Evolutionary conservation across 2,888 invertebrate species (phyloP), one percentile per base, ranked within the genome.

Genomic region (Macrophya annulata): DNA sequence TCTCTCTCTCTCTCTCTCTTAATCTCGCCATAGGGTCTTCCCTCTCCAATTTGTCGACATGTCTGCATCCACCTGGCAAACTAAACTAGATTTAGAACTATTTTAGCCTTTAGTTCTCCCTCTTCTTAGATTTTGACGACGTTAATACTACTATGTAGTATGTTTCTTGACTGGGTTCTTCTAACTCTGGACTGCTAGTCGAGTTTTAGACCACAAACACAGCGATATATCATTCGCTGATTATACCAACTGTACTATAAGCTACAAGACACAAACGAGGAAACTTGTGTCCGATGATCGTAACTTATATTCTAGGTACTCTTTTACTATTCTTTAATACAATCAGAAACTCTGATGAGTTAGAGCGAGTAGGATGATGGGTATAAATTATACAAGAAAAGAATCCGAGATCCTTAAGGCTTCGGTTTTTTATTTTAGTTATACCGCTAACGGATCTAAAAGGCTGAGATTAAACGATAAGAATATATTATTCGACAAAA

Each of bases 1-100:
- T 43, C 62, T 17, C 45, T 74, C 21, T 43, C 43, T 74, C 4
- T 9, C n/a, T 43, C 17, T 21, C 31, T 43, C 74, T 43, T 12
- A 4, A 4, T 31, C 31, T 43, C 72, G n/a, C 21, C 9, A n/a
- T 10, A 21, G 21, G 45, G 43, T 43, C 45, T 74, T 45, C 25
- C 31, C 17, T 17, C 5, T 55, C 25, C 25, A 6, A 45, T 43
- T 76, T 4, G 25, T 12, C 76, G 76, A 21, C 25, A 76, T 76
- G 31, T 76, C 31, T 0, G 31, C 31, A 31, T 31, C 81, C 81
- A 81, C 81, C 81, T 81, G 81, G 81, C 62, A 40, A 81, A 81
- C 43, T 62, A 59, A 81, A 81, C 81, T 51, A 81, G 62, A 81
- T 81, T 43, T 81, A 81, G 81, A 81, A 81, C 59, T 62, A 81